Evolutionary conservation across 2,797 vertebrate species (phyloP).

Genomic region (Pangasius mekongensis): DNA sequence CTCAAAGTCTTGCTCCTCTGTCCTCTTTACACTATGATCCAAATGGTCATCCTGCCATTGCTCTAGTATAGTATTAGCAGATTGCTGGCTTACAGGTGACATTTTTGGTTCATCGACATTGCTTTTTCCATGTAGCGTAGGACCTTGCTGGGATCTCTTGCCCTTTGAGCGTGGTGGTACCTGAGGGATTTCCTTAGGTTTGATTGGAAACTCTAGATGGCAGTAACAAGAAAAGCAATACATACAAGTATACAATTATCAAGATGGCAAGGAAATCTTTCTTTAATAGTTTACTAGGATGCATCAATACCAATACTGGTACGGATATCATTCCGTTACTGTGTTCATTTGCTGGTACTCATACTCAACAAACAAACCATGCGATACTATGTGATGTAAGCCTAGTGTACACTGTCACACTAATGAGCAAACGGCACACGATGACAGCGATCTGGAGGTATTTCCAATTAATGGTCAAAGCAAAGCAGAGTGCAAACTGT

Average conservation of each 20-base stretch:
- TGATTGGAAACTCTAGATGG: conserved; percentile 11
- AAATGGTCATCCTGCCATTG: conserved; percentile 1
- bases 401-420: no score
- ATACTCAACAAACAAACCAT: not conserved
- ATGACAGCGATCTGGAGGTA: no score
- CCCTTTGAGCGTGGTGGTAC: conserved; percentile 41
- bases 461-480: no score
- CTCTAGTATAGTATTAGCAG: not conserved
- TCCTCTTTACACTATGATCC: conserved; percentile 18
- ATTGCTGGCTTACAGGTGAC: not conserved
- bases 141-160: conserved; percentile 13
- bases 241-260: not conserved
- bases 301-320: not conserved
- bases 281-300: not conserved
- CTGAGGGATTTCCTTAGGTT: conserved; percentile 37
- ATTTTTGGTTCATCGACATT: not conserved
- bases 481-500: not conserved
- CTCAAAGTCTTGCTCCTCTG: conserved; percentile 14
- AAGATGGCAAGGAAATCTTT: not conserved
- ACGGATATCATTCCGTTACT: not conserved
- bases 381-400: not conserved
- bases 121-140: conserved; percentile 8
- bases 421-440: no score
- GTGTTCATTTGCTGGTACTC: not conserved
- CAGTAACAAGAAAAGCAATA: conserved; percentile 3